A percentile compares a stretch with the other conserved stretches of the same genome.
phyloP scores from a whole-genome alignment of 2,113 vertebrate genomes.

The Amblyopsis rosae region DNA sequence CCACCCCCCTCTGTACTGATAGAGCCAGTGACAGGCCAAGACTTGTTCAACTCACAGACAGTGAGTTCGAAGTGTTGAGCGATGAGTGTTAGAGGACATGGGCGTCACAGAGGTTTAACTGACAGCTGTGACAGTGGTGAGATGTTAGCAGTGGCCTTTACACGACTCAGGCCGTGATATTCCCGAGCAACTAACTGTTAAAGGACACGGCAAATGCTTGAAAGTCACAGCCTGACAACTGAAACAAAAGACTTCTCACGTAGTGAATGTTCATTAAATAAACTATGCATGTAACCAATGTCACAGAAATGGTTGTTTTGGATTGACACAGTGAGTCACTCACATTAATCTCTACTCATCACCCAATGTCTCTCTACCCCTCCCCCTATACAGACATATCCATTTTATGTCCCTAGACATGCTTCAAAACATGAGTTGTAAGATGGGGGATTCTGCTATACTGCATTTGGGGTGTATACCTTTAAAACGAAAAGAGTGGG shows the following conservation, averaged over 20 bases:
- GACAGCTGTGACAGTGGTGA: slow-evolving; percentile 61
- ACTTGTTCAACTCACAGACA: slow-evolving; percentile 52
- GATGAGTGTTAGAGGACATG: slow-evolving; percentile 55
- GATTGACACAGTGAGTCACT: too few relatives aligned
- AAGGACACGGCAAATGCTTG: slow-evolving; percentile 47
- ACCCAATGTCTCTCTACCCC: too few relatives aligned
- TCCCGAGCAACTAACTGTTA: slow-evolving; percentile 37
- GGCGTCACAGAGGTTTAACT: slow-evolving; percentile 51
- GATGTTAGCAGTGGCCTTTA: slow-evolving; percentile 56
- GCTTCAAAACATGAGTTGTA: too few relatives aligned
- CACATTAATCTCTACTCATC: too few relatives aligned
- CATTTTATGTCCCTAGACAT: too few relatives aligned
- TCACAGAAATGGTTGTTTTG: too few relatives aligned
- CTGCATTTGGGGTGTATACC: not conserved
- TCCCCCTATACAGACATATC: too few relatives aligned
- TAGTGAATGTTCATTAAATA: too few relatives aligned
- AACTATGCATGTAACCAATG: too few relatives aligned
- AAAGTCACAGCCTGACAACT: not conserved
- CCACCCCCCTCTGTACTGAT: slow-evolving; percentile 21
- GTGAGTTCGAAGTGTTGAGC: slow-evolving; percentile 48
- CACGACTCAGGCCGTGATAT: slow-evolving; percentile 29
- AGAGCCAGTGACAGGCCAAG: slow-evolving; percentile 59
- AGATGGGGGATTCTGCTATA: not conserved
- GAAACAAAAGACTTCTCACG: not conserved
- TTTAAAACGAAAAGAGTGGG: slow-evolving; percentile 27